phyloP scores from a whole-genome alignment of 2,888 invertebrate genomes.

The Lydus trimaculatus region DNA sequence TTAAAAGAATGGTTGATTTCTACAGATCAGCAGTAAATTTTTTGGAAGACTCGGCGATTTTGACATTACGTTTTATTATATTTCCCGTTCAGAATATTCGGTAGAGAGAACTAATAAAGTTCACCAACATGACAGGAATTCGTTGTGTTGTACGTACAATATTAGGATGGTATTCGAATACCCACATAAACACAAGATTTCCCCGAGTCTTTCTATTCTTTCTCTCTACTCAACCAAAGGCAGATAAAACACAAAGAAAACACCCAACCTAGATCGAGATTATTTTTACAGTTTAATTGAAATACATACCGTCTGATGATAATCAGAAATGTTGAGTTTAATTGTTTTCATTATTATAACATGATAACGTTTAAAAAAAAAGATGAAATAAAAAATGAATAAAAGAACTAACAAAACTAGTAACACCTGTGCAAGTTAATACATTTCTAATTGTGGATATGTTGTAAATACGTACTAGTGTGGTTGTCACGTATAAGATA shows the following conservation, averaged over 20 bases:
- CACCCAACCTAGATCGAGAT: no score
- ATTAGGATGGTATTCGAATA: not conserved
- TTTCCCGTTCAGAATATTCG: not conserved
- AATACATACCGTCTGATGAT: constrained; percentile 34
- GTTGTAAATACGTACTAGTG: constrained; percentile 38
- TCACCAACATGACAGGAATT: not conserved
- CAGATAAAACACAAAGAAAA: not conserved
- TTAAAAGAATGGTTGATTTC: no score
- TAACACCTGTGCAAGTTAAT: constrained; percentile 26
- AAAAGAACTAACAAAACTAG: not conserved
- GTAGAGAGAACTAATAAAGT: not conserved
- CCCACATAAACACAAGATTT: not conserved
- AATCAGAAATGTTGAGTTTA: constrained; percentile 38
- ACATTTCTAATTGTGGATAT: constrained; percentile 40
- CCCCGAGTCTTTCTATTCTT: not conserved
- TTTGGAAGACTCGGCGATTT: no score
- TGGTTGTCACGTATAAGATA: constrained; percentile 42
- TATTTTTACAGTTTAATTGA: no score
- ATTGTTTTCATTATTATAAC: constrained; percentile 39
- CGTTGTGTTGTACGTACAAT: not conserved
- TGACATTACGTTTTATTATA: no score
- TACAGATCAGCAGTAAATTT: not conserved
- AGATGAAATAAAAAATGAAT: not conserved
- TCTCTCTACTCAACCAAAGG: not conserved
- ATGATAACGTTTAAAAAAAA: not conserved